Conservation (phyloP, 2,888 invertebrate genomes). For the Plebejus anna region DNA sequence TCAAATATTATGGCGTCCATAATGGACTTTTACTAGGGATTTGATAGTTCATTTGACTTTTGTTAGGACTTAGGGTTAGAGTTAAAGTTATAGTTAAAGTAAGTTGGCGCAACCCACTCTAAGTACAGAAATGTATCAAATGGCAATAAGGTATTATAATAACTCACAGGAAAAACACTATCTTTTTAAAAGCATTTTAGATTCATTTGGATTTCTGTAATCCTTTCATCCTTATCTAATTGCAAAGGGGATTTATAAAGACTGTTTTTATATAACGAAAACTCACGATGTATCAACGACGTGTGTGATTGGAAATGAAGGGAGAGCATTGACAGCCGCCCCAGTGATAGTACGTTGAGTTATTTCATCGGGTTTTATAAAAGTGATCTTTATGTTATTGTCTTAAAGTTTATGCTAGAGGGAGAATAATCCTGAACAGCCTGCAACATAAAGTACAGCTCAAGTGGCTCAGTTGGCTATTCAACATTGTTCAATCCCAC, state of each 20-base stretch:
- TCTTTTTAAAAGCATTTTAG: not conserved
- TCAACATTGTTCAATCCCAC: conserved; percentile 24
- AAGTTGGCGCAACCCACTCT: too few species aligned
- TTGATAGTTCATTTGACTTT: too few species aligned
- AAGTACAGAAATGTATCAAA: too few species aligned
- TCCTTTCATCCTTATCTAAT: conserved; percentile 1
- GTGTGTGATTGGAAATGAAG: conserved; percentile 22
- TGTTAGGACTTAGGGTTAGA: too few species aligned
- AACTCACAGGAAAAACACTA: not conserved
- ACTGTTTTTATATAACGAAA: not conserved
- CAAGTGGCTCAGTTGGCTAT: conserved; percentile 27
- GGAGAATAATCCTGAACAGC: not conserved
- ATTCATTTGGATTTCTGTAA: not conserved
- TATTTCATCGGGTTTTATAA: not conserved
- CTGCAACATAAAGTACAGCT: not conserved
- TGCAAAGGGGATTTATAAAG: not conserved
- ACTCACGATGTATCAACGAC: conserved; percentile 5
- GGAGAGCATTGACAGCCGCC: conserved; percentile 24
- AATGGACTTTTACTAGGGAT: too few species aligned
- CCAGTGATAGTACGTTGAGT: not conserved
- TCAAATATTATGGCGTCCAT: too few species aligned
- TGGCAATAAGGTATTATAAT: too few species aligned
- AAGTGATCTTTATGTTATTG: not conserved
- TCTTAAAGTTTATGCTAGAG: not conserved
- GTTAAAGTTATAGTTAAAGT: too few species aligned